Conservation (phyloP, 2,888 invertebrate genomes). For the Yponomeuta malinellus region DNA sequence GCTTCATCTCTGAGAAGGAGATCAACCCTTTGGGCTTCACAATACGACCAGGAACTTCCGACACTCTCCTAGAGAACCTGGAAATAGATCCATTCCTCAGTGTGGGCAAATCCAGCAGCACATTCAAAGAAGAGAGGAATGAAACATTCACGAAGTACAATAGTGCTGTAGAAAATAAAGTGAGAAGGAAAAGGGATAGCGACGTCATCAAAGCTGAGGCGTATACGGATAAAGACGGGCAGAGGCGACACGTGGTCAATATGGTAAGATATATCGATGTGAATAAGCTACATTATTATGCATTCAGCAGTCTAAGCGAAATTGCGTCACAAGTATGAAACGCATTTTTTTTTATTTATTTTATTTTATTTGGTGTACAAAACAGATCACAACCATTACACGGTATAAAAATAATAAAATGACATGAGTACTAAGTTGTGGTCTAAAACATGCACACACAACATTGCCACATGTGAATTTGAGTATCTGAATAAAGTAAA, state of each 20-base stretch:
- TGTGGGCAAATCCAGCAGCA: conserved; percentile 51
- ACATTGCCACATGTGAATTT: no score
- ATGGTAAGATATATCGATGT: conserved; percentile 74
- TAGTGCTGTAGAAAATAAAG: conserved; percentile 51
- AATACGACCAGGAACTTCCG: conserved; percentile 56
- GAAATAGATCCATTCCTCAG: conserved; percentile 58
- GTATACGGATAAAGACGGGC: conserved; percentile 80
- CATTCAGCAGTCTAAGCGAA: no score
- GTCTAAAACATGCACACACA: no score
- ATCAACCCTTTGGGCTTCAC: conserved; percentile 80
- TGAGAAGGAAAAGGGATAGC: conserved; percentile 78
- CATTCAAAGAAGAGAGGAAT: conserved; percentile 52
- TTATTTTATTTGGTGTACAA: no score
- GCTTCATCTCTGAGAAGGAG: conserved; percentile 74
- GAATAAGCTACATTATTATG: no score
- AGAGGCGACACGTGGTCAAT: conserved; percentile 82
- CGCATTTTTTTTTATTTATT: no score
- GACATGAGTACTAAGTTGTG: no score
- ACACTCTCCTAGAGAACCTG: conserved; percentile 68
- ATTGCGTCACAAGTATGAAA: no score
- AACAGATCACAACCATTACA: no score
- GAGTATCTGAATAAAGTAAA: no score
- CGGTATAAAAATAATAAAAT: no score
- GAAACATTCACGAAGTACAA: conserved; percentile 45
- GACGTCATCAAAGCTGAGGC: conserved; percentile 84